These are phyloP conservation scores for Chelmon rostratus DNA, from an alignment of 2,797 vertebrate genomes.

Conservation along the genomic window DNA sequence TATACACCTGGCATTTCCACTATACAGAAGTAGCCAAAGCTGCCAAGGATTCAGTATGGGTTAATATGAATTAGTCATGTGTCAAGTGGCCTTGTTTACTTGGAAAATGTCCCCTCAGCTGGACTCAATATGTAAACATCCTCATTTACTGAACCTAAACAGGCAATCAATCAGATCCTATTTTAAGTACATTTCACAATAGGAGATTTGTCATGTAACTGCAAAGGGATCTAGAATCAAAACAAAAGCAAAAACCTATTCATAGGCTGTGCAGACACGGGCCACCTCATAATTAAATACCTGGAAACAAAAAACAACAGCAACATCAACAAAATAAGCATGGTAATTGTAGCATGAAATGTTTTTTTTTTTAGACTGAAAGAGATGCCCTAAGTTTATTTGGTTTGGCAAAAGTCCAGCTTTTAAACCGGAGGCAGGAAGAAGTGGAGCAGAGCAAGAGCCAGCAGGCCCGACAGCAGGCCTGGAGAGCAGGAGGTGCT, in stretches of 20 bases:
- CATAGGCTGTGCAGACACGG: slow-evolving; percentile 5
- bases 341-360: slow-evolving; percentile 22
- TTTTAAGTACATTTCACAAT: slow-evolving; percentile 46
- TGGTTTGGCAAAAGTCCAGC: slow-evolving; percentile 61
- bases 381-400: slow-evolving; percentile 54
- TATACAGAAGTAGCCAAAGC: neutral
- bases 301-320: slow-evolving; percentile 10
- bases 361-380: slow-evolving; percentile 28
- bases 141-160: slow-evolving; percentile 56
- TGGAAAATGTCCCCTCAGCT: slow-evolving; percentile 39
- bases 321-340: slow-evolving; percentile 38
- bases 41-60: slow-evolving; percentile 16
- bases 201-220: slow-evolving; percentile 20
- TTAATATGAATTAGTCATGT: slow-evolving; percentile 31
- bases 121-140: slow-evolving; percentile 59
- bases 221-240: slow-evolving; percentile 12
- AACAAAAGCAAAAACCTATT: slow-evolving; percentile 20
- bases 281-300: slow-evolving; percentile 30
- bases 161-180: slow-evolving; percentile 48
- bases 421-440: slow-evolving; percentile 48
- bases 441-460: slow-evolving; percentile 55
- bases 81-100: slow-evolving; percentile 43
- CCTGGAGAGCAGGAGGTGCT: slow-evolving; percentile 55
- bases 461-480: slow-evolving; percentile 56
- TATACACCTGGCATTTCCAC: slow-evolving; percentile 1